Conservation (phyloP, 2,113 vertebrate genomes). For the Gila orcuttii region DNA sequence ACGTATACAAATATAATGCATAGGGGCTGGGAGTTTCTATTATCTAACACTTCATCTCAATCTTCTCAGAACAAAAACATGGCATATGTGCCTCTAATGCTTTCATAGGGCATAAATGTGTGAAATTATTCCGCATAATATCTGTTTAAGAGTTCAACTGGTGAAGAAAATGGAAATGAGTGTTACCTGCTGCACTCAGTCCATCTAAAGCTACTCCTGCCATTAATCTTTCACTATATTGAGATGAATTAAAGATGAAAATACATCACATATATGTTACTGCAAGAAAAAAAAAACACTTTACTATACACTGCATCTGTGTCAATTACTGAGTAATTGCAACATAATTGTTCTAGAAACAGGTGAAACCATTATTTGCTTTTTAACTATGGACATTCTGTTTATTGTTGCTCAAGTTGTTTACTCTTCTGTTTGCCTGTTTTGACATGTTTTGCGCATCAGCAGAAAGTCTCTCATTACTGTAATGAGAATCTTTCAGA, state of each 20-base stretch:
- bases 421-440: constrained; percentile 7
- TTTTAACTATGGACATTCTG: constrained; percentile 39
- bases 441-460: constrained; percentile 54
- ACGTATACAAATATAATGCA: too few relatives aligned
- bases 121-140: neutral
- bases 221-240: constrained; percentile 3
- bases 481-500: constrained; percentile 53
- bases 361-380: constrained; percentile 50
- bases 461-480: constrained; percentile 58
- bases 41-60: neutral
- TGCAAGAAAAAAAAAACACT: neutral
- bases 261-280: neutral
- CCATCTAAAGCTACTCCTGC: neutral
- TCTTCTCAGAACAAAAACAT: neutral
- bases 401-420: constrained; percentile 39
- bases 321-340: constrained; percentile 40
- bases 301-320: constrained; percentile 18
- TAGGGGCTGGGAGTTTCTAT: neutral
- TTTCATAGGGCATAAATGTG: neutral
- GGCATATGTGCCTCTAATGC: neutral
- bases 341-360: constrained; percentile 37
- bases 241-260: neutral
- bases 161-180: neutral
- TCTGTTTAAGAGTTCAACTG: neutral
- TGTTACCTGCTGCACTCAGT: neutral